Conservation (phyloP, 2,797 vertebrate genomes). For the Pangasius mekongensis region DNA sequence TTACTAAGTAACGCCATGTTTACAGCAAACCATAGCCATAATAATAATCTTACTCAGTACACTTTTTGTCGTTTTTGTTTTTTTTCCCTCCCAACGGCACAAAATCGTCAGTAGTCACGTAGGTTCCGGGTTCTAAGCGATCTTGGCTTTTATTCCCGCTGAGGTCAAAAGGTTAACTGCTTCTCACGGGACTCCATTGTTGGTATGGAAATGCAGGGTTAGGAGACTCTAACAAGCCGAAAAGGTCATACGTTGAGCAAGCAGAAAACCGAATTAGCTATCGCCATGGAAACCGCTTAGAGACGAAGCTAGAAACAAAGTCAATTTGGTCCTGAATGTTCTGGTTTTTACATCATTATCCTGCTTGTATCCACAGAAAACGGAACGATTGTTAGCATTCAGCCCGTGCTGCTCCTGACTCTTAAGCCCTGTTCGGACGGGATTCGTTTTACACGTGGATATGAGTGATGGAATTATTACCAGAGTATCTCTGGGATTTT, state of each 20-base stretch:
- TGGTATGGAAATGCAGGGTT: constrained; percentile 72
- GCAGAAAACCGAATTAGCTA: constrained; percentile 37
- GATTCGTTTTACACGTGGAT: background rate
- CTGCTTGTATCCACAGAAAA: background rate
- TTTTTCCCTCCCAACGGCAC: background rate
- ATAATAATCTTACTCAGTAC: background rate
- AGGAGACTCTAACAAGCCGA: constrained; percentile 57
- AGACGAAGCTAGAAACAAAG: background rate
- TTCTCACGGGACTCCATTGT: constrained; percentile 65
- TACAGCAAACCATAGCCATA: background rate
- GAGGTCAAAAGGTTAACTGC: constrained; percentile 71
- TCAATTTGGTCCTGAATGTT: background rate
- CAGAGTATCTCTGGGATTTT: background rate
- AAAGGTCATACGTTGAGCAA: constrained; percentile 39
- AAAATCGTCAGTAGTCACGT: background rate
- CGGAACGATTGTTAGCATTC: background rate
- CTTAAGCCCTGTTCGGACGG: background rate
- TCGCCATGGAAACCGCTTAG: constrained; percentile 35
- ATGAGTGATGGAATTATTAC: background rate
- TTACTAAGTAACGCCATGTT: background rate
- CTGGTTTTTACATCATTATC: background rate
- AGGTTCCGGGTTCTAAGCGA: background rate
- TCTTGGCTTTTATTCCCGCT: constrained; percentile 29
- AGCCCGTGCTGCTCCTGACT: background rate
- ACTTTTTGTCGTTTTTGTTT: background rate